A percentile compares a stretch with the other conserved stretches of the same genome.
Evolutionary conservation across 2,113 vertebrate genomes (phyloP).

Genomic region (Leucosticte australis): DNA sequence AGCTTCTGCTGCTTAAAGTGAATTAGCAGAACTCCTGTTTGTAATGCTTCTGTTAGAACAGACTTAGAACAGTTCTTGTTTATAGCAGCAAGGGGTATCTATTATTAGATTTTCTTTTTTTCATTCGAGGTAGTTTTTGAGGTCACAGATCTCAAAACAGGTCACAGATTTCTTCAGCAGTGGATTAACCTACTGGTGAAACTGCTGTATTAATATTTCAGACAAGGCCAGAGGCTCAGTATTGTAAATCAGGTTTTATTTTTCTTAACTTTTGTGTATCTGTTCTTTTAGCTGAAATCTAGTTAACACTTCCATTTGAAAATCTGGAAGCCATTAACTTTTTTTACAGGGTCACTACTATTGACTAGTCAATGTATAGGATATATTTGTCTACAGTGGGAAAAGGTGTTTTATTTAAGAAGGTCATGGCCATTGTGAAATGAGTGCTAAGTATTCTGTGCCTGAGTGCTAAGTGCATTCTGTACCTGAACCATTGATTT

Average conservation of each 20-base stretch:
- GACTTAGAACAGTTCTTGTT: not conserved
- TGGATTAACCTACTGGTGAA: not conserved
- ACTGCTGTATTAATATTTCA: not conserved
- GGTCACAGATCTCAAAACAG: not conserved
- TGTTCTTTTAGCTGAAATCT: not conserved
- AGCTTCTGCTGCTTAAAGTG: not conserved
- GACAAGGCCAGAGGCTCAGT: not conserved
- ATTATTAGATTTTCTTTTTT: not conserved
- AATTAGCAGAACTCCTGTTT: not conserved
- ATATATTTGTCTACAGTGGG: not conserved
- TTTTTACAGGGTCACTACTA: not conserved
- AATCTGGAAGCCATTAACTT: not conserved
- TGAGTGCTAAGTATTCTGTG: not conserved
- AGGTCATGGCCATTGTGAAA: not conserved
- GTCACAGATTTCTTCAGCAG: not conserved
- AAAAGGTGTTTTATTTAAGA: not conserved
- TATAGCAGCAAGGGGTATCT: rapidly evolving
- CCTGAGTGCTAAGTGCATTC: not conserved
- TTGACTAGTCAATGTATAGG: not conserved
- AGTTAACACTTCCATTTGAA: not conserved
- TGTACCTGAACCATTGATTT: not conserved
- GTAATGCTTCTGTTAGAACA: not conserved
- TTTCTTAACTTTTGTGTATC: not conserved
- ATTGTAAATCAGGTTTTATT: not conserved
- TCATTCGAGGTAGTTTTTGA: not conserved